Conservation (phyloP, 2,113 vertebrate species). For the Lycocorax pyrrhopterus region DNA sequence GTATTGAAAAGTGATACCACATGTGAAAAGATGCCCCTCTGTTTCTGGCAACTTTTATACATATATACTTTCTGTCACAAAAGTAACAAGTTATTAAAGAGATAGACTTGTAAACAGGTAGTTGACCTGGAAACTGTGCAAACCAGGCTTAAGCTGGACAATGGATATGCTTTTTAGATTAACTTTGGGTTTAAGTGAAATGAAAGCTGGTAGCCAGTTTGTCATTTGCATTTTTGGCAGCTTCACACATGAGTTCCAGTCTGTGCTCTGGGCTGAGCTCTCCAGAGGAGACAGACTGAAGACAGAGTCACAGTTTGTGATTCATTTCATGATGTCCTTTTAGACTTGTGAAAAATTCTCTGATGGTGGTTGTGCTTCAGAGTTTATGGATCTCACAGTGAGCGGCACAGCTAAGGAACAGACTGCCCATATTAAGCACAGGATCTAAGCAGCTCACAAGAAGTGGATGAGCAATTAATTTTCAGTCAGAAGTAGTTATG, state of each 20-base stretch:
- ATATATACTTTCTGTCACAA: background rate
- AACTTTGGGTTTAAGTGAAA: background rate
- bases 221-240: conserved; percentile 16
- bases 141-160: background rate
- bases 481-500: background rate
- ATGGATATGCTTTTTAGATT: background rate
- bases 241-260: background rate
- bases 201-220: background rate
- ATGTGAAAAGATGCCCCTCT: background rate
- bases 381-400: background rate
- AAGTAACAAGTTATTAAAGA: background rate
- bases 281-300: background rate
- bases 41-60: background rate
- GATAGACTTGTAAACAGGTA: background rate
- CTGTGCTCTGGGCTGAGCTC: background rate
- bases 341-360: background rate
- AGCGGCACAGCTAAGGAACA: background rate
- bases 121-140: background rate
- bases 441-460: background rate
- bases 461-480: background rate
- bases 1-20: background rate
- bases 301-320: background rate
- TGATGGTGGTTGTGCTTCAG: background rate
- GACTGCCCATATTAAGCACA: background rate
- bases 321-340: background rate